phyloP scores from a whole-genome alignment of 2,888 invertebrate species.

The Yponomeuta evonymella region DNA sequence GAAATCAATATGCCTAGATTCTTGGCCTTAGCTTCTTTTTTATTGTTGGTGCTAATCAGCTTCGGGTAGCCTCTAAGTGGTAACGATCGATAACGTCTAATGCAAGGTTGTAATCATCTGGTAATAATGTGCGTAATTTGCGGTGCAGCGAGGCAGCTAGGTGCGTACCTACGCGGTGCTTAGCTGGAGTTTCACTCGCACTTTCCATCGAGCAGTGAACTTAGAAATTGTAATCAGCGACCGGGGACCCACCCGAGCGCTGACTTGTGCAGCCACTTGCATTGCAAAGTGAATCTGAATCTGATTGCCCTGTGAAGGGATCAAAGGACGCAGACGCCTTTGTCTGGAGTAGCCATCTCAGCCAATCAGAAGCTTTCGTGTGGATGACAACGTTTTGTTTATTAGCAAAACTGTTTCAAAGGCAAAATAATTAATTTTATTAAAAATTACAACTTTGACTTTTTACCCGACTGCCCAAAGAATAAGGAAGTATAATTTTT shows the following conservation, averaged over 20 bases:
- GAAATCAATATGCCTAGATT: no score
- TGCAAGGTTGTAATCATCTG: conserved; percentile 4
- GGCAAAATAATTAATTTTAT: no score
- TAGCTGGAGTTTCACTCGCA: conserved; percentile 29
- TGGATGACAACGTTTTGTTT: no score
- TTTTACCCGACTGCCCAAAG: no score
- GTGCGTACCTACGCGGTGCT: conserved; percentile 2
- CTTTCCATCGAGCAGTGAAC: conserved; percentile 27
- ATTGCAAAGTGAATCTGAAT: conserved; percentile 14
- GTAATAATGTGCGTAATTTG: conserved; percentile 15
- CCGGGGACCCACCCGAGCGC: conserved; percentile 11
- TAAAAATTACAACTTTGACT: no score
- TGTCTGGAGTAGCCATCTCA: background rate
- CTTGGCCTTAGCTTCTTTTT: no score
- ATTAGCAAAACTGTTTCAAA: no score
- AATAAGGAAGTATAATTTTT: no score
- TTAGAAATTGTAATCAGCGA: conserved; percentile 20
- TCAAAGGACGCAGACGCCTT: background rate
- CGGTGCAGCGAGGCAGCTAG: conserved; percentile 2
- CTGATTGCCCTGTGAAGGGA: background rate
- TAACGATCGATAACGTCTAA: background rate
- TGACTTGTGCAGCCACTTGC: conserved; percentile 13
- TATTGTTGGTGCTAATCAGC: no score
- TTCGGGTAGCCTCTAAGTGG: background rate
- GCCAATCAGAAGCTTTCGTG: background rate